Conservation (phyloP, 2,888 invertebrate species). For the Sinelater perroti region DNA sequence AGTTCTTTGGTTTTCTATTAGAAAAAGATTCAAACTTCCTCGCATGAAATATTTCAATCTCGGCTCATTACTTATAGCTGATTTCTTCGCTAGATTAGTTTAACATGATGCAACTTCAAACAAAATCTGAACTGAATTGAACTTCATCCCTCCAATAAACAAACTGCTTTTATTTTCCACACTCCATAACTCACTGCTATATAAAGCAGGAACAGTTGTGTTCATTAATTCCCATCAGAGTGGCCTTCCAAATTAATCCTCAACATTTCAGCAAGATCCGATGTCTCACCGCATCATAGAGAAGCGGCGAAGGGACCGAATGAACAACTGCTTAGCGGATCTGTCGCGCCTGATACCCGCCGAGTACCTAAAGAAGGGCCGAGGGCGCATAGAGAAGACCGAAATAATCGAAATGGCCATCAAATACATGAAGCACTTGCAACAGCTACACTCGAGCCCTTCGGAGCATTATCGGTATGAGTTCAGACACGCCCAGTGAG, state of each 20-base stretch:
- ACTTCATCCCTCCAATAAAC: no score
- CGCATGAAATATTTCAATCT: no score
- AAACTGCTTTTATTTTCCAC: no score
- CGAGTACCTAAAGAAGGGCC: constrained; percentile 92
- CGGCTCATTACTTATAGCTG: no score
- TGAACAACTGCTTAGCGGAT: constrained; percentile 97
- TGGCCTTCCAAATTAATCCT: background rate
- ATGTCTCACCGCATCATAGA: constrained; percentile 98
- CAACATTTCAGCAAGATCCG: constrained; percentile 80
- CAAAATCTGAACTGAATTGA: no score
- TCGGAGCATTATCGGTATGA: constrained; percentile 57
- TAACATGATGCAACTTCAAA: no score
- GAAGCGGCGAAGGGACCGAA: constrained; percentile 92
- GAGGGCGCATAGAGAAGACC: constrained; percentile 95
- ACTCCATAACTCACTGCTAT: no score
- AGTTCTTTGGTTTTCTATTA: no score
- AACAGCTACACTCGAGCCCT: constrained; percentile 66
- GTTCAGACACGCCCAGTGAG: no score
- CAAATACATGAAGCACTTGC: constrained; percentile 89
- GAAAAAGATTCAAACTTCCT: no score
- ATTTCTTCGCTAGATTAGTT: no score
- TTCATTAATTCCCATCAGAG: background rate
- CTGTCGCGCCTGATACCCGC: constrained; percentile 92
- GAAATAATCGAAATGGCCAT: constrained; percentile 99
- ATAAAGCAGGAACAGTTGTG: no score